These are phyloP conservation scores for Spizaetus ornatus DNA, from an alignment of 2,113 vertebrate genomes.

Conservation along the genomic window DNA sequence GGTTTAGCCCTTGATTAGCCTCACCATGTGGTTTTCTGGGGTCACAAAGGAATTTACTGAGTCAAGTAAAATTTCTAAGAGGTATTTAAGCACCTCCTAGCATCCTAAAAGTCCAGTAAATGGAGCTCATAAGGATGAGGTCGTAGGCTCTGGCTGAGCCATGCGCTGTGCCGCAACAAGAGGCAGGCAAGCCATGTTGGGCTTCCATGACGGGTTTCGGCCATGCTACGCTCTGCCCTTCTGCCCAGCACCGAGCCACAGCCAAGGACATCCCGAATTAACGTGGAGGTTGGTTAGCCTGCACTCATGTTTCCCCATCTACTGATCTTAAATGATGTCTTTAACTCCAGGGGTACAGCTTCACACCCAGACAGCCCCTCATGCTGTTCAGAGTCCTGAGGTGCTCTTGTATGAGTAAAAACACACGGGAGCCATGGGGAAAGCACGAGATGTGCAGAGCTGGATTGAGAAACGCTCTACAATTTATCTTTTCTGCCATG, in stretches of 20 bases:
- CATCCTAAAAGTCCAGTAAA: not conserved
- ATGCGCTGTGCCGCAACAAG: fast-evolving
- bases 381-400: not conserved
- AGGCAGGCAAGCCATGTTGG: not conserved
- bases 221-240: not conserved
- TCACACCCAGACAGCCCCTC: not conserved
- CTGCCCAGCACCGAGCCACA: not conserved
- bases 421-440: not conserved
- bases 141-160: not conserved
- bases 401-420: not conserved
- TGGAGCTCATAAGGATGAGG: not conserved
- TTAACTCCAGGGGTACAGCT: not conserved
- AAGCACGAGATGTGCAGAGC: not conserved
- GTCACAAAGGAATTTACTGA: not conserved
- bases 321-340: not conserved
- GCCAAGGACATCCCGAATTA: not conserved
- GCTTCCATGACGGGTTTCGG: not conserved
- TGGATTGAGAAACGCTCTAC: not conserved
- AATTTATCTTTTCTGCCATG: not conserved
- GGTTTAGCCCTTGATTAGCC: not conserved
- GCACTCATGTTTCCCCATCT: not conserved
- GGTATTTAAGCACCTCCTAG: not conserved
- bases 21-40: not conserved
- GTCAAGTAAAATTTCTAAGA: not conserved
- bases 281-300: not conserved